Evolutionary conservation across 37 sponge, comb jelly and placozoan genomes (phyloP).

Genomic region (Oopsacas minuta): DNA sequence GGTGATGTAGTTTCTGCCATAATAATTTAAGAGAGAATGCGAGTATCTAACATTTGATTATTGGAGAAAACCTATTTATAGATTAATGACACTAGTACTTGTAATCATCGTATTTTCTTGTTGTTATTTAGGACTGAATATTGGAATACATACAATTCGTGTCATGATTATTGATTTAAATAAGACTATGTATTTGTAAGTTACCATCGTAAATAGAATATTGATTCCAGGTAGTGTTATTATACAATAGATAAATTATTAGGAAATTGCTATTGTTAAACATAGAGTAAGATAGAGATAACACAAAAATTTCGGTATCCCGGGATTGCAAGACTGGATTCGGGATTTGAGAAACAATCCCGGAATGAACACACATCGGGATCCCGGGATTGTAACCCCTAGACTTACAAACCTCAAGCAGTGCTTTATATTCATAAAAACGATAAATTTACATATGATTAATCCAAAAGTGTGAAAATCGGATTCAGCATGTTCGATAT

Average conservation of each 20-base stretch:
- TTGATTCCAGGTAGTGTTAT: slow-evolving; percentile 11
- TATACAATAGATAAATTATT: slow-evolving; percentile 18
- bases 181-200: slow-evolving; percentile 17
- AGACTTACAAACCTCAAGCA: no score
- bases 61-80: background rate
- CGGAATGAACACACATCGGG: background rate
- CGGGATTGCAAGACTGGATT: background rate
- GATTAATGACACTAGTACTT: background rate
- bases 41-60: slow-evolving; percentile 13
- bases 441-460: no score
- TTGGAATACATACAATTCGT: no score
- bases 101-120: slow-evolving; percentile 16
- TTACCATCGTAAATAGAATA: slow-evolving; percentile 4
- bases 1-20: background rate
- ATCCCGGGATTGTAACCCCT: slow-evolving; percentile 15
- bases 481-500: no score
- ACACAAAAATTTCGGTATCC: slow-evolving; percentile 1
- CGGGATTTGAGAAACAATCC: no score
- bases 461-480: no score
- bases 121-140: slow-evolving; percentile 7
- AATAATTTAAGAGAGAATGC: background rate
- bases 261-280: slow-evolving; percentile 18
- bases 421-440: no score
- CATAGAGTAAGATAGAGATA: slow-evolving; percentile 16
- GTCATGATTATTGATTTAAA: no score